Evolutionary conservation across 1,140 invertebrate genomes (phyloP).

Genomic region (Myzus persicae): DNA sequence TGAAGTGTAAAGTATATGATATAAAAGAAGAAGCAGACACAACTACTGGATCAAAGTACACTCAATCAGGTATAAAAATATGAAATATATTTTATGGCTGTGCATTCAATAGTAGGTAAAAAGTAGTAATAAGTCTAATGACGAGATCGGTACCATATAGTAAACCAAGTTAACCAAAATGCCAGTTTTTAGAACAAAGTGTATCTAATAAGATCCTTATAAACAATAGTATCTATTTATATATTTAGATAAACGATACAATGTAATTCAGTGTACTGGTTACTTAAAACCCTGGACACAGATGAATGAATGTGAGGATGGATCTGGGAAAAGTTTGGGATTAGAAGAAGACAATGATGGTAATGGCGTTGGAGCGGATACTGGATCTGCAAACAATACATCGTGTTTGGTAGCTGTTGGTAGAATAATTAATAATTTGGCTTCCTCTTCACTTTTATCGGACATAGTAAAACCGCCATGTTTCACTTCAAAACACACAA

Average conservation of each 20-base stretch:
- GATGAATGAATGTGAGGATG: constrained; percentile 76
- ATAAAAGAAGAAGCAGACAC: constrained; percentile 80
- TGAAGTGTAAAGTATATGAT: constrained; percentile 77
- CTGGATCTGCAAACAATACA: constrained; percentile 77
- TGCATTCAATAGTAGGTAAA: background rate
- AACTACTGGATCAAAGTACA: constrained; percentile 66
- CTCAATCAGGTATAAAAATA: constrained; percentile 36
- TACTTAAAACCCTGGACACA: constrained; percentile 92
- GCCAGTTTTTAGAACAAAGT: background rate
- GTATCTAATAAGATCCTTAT: background rate
- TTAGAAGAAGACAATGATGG: constrained; percentile 68
- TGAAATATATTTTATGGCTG: background rate
- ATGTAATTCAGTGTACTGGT: constrained; percentile 86
- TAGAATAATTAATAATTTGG: constrained; percentile 66
- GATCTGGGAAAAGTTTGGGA: constrained; percentile 68
- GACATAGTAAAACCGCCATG: constrained; percentile 67
- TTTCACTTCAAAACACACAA: constrained; percentile 72
- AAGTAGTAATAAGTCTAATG: background rate
- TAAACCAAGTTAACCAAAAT: background rate
- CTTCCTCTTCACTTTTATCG: constrained; percentile 48
- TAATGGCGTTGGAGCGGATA: constrained; percentile 70
- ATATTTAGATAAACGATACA: constrained; percentile 76
- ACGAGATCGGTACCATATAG: background rate
- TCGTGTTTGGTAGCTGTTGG: constrained; percentile 88
- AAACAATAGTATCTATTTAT: background rate